These are phyloP conservation scores for Camponotus floridanus DNA, from an alignment of 1,140 invertebrate species.

Conservation along the genomic window DNA sequence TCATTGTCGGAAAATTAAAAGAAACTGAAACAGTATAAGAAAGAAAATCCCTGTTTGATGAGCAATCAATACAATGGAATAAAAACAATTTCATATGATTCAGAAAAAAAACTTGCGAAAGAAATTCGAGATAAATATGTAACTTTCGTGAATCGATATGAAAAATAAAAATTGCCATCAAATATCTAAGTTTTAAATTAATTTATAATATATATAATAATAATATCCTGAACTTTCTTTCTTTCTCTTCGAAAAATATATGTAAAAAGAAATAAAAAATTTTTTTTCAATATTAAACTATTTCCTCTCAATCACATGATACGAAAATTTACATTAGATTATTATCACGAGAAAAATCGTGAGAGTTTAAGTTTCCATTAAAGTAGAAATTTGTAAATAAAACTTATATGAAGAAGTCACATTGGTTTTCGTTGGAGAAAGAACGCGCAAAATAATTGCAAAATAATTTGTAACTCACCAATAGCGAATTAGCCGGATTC, in stretches of 20 bases:
- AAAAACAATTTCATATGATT: background rate
- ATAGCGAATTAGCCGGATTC: conserved; percentile 56
- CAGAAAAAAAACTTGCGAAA: background rate
- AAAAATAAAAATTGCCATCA: background rate
- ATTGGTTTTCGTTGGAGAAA: conserved; percentile 22
- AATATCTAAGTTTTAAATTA: background rate
- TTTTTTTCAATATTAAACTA: background rate
- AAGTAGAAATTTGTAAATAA: background rate
- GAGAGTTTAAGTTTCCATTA: background rate
- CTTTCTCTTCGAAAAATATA: background rate
- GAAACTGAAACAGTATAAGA: background rate
- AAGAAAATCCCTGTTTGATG: background rate
- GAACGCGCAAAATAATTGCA: background rate
- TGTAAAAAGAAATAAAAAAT: background rate
- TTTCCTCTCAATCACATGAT: background rate
- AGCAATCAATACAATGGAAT: background rate
- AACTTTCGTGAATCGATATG: background rate
- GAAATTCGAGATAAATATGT: background rate
- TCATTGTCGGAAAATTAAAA: background rate
- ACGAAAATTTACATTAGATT: background rate
- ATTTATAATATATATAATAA: background rate
- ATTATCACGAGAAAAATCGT: background rate
- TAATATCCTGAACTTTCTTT: too few species aligned
- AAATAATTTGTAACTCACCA: conserved; percentile 73
- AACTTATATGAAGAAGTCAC: conserved; percentile 23